Base-by-base conservation (phyloP, 2,888 invertebrate genomes). In the Ormyrus thymus region DNA sequence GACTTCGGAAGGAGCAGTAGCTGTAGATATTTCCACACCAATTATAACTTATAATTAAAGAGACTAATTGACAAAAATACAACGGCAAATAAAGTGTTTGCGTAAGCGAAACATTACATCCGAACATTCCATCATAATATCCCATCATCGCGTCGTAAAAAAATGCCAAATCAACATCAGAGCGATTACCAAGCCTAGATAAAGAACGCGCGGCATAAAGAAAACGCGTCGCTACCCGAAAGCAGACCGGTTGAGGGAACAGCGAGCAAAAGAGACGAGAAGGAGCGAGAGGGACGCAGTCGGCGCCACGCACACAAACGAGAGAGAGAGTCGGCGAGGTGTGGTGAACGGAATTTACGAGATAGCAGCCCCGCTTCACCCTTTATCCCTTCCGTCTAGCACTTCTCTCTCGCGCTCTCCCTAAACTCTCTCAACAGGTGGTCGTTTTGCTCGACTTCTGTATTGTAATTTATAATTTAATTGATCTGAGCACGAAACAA, bases 381-480 rank as follows among this genome's bases (percentile, higher is more conserved):
- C 85, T 84, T 86, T 86, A 86, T 85, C 76, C 69, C 65, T 77
- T 74, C 59, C 59, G 64, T n/a, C 64, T 61, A 29, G 76, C 50
- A 45, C 55, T 70, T 59, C 51, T 45, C 85, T 84, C 86, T 84
- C 85, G 29, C 55, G 15, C 69, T 72, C 69, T 64, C 62, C 58
- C 73, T 66, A 71, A 69, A 73, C 55, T 69, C 55, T 69, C 84
- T 88, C 89, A 89, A 90, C 89, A 90, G 89, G 89, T 90, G 89
- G 89, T 87, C 87, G 89, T 88, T 89, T 87, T 86, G 85, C 88
- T 86, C 85, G 86, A 87, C 86, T 87, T 87, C 87, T 87, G 86
- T 87, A 88, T 88, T 87, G 87, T 86, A 88, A 89, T 89, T 88
- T 88, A 89, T 89, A 87, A 87, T 88, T 88, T 86, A 88, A 89